phyloP scores from a whole-genome alignment of 2,113 vertebrate species.

The Cnemophilus loriae region DNA sequence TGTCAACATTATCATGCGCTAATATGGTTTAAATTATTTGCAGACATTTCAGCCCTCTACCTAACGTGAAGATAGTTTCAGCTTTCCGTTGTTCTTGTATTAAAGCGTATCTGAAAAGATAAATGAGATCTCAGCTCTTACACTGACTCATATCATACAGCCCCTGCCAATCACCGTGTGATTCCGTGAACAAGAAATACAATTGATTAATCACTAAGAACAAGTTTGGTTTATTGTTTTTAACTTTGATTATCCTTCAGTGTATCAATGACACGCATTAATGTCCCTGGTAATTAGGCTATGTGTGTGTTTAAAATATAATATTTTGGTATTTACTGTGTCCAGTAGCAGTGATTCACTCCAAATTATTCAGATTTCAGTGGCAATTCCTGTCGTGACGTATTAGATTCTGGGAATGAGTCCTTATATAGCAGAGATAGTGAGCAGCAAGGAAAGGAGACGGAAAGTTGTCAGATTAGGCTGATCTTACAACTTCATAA shows the following conservation, averaged over 20 bases:
- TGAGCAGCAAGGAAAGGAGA: not conserved
- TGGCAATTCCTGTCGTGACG: not conserved
- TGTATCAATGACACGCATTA: not conserved
- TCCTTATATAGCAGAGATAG: not conserved
- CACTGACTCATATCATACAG: not conserved
- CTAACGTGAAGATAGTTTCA: not conserved
- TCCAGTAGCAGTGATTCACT: not conserved
- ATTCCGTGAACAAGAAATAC: not conserved
- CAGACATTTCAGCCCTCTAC: not conserved
- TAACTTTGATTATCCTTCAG: not conserved
- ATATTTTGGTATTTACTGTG: not conserved
- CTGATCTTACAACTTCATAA: not conserved
- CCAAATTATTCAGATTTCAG: not conserved
- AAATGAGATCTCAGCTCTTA: not conserved
- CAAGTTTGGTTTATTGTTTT: not conserved
- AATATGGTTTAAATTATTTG: slow-evolving; percentile 45
- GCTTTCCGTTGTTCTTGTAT: not conserved
- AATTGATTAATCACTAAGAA: not conserved
- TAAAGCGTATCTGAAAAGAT: not conserved
- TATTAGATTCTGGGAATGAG: not conserved
- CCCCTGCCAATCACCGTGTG: not conserved
- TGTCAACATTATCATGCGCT: slow-evolving; percentile 9
- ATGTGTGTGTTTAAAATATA: not conserved
- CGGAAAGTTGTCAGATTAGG: not conserved
- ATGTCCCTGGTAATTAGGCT: not conserved